These are phyloP conservation scores for Bruchidius siliquastri DNA, from an alignment of 2,888 invertebrate genomes.

Conservation along the genomic window DNA sequence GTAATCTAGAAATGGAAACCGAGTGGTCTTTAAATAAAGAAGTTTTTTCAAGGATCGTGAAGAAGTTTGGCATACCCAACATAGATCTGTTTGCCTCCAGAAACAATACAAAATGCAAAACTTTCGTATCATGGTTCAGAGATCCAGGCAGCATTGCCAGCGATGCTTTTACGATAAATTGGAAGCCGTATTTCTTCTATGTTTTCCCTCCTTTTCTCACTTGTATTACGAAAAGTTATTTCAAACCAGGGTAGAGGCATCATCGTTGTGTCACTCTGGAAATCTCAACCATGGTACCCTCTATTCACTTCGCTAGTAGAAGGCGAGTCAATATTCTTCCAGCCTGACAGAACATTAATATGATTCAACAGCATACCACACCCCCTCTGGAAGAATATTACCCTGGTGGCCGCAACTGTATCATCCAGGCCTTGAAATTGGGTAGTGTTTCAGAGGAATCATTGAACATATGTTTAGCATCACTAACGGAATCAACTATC, in stretches of 20 bases:
- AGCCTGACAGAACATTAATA: not conserved
- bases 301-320: constrained; percentile 6
- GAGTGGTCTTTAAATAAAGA: constrained; percentile 1
- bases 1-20: constrained; percentile 1
- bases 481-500: constrained; percentile 9
- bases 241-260: constrained; percentile 12
- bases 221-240: constrained; percentile 8
- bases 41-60: not conserved
- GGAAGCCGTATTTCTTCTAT: constrained; percentile 7
- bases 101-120: constrained; percentile 3
- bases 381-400: constrained; percentile 3
- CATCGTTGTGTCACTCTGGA: constrained; percentile 12
- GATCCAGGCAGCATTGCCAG: constrained; percentile 7
- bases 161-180: constrained; percentile 13
- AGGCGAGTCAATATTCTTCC: not conserved
- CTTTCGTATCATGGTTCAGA: constrained; percentile 10
- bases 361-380: constrained; percentile 1
- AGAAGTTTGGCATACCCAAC: constrained; percentile 1
- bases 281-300: constrained; percentile 15
- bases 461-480: constrained; percentile 10
- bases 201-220: constrained; percentile 18
- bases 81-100: constrained; percentile 5
- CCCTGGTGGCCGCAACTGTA: constrained; percentile 4
- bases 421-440: constrained; percentile 3
- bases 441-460: constrained; percentile 4